Base-by-base conservation (phyloP, 2,797 vertebrate species). In the Enteromius anoplus region DNA sequence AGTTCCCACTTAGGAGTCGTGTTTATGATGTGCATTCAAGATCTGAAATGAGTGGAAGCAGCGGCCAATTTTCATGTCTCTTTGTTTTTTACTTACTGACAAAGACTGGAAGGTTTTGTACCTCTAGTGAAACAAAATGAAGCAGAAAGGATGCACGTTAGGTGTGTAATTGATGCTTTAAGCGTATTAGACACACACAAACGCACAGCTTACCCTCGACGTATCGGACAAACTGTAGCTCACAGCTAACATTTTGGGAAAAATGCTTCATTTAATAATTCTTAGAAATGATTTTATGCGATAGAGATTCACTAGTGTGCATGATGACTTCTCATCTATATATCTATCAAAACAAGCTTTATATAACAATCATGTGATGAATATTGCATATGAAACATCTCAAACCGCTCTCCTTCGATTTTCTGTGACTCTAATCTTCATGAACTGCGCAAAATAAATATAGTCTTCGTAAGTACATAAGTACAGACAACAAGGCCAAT, bases 1-100 rank as follows among this genome's bases (percentile, higher is more conserved):
- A 75, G 70, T 75, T 73, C 60, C 70, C 6, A 15, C 45, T 75
- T 26, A 64, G 42, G 8, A n/a, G 60, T 75, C 2, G 3, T 65
- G 51, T 65, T 75, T 64, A 75, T 64, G 79, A 81, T 64, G 45
- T 29, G 80, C 80, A 73, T 73, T 65, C 29, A 51, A 51, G 60
- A 42, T 66, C n/a, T 42, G 47, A 65, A 65, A 64, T 45, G 51
- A 72, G 40, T n/a, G 55, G 37, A 66, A 26, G n/a, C 47, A 5
- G 15, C 26, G 47, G 64, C 21, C 21, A 62, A 64, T 62, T 64
- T 45, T 15, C 2, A 4, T 23, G 29, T 40, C 5, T 68, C 45
- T 68, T 23, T 51, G 34, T 79, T 53, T 75, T 32, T 55, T 37
- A 32, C 37, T 34, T 76, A 10, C 62, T 15, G 71, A 82, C 60